Conservation (phyloP, 2,113 vertebrate genomes). For the Peucedramus taeniatus region DNA sequence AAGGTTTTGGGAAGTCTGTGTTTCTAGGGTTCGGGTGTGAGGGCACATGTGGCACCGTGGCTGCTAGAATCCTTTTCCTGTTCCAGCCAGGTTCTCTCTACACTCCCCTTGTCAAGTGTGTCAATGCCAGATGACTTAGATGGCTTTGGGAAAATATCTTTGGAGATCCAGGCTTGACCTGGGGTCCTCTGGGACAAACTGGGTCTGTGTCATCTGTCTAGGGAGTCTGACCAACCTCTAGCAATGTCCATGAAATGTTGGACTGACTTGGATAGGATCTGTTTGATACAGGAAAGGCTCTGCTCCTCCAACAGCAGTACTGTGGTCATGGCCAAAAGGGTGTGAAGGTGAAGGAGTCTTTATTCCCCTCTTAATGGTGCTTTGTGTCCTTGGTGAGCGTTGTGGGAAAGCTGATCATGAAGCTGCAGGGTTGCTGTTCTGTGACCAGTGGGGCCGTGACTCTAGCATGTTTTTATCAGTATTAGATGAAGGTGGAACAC, state of each 20-base stretch:
- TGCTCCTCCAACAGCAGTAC: background rate
- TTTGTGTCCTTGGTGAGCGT: background rate
- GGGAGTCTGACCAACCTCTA: background rate
- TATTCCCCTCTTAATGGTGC: background rate
- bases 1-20: background rate
- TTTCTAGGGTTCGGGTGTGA: background rate
- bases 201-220: background rate
- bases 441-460: background rate
- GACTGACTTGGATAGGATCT: background rate
- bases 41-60: background rate
- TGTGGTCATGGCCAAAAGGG: background rate
- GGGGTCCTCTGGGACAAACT: background rate
- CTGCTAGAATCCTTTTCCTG: background rate
- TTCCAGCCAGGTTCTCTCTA: background rate
- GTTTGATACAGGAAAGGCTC: background rate
- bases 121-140: background rate
- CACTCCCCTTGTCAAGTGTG: fast-evolving
- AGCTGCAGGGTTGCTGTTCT: background rate
- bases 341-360: background rate
- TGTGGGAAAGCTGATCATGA: background rate
- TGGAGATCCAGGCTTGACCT: background rate
- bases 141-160: background rate
- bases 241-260: background rate
- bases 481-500: background rate
- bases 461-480: background rate